phyloP scores from a whole-genome alignment of 2,797 vertebrate genomes.

The Cuniculus paca region DNA sequence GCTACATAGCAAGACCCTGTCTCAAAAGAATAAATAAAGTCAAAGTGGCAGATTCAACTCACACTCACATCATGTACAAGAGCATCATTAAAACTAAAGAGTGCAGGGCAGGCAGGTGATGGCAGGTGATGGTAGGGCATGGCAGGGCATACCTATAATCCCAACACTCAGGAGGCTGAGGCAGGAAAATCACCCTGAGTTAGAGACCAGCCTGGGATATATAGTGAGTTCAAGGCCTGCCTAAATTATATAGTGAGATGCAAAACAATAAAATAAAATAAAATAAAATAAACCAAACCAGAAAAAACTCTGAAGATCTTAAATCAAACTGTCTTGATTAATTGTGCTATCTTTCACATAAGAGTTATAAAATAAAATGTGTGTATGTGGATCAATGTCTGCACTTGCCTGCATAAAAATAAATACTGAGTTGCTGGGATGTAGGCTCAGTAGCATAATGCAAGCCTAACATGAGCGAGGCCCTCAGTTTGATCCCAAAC shows the following conservation, averaged over 20 bases:
- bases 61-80: background rate
- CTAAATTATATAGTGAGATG: background rate
- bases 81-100: background rate
- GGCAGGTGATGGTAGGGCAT: no score
- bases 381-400: background rate
- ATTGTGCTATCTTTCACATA: background rate
- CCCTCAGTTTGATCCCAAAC: background rate
- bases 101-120: background rate
- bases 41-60: constrained; percentile 22
- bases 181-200: background rate
- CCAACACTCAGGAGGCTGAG: background rate
- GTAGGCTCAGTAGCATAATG: background rate
- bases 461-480: background rate
- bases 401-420: constrained; percentile 23
- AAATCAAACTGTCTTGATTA: constrained; percentile 33
- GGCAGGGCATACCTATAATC: background rate
- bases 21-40: background rate
- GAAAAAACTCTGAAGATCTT: background rate
- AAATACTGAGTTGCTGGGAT: background rate
- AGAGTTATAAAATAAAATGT: background rate
- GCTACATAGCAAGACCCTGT: background rate
- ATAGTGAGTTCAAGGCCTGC: background rate
- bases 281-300: background rate
- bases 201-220: background rate
- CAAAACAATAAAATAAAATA: background rate